Base-by-base conservation (phyloP, 2,888 invertebrate species). In the Copidosoma aretas region DNA sequence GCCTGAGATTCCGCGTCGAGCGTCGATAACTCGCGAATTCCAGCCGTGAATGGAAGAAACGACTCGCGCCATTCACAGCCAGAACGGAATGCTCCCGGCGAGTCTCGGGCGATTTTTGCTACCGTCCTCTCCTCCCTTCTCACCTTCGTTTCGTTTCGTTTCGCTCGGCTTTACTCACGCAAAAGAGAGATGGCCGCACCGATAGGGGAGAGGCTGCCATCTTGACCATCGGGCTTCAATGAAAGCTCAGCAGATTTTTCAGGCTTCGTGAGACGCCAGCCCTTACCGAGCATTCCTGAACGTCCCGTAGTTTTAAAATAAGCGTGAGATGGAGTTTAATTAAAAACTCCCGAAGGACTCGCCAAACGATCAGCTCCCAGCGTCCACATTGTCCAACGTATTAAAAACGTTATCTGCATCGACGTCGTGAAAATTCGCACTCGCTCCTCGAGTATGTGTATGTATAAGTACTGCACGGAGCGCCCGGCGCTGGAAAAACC, bases 1-100 rank as follows among this genome's bases (percentile, higher is more conserved):
- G 74, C 73, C 24, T 61, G 64, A 72, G 71, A 77, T 75, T 73
- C 74, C 73, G 25, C 32, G 32, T 57, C 51, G 62, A 53, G 49
- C 68, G 60, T 62, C 74, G 75, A 76, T 77, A 76, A 75, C 63
- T 73, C 74, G 72, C 64, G 64, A 72, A 76, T 77, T 75, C 76
- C 72, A 71, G 52, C 60, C 61, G 67, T 25, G 14, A 25, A 62
- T 53, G 58, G 74, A 73, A 73, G 72, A 74, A 75, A 76, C 73
- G 73, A 72, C 24, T 22, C 12, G n/a, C 3, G 17, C 3, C 41
- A 14, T 14, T 41, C 8, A 41, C n/a, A 56, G 49, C 56, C 32
- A 49, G 61, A 65, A 58, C 32, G 32, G 25, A 61, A 53, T 53
- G 21, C 58, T 25, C 51, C 59, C 17, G 21, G 39, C 52, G 39